Evolutionary conservation across 2,888 invertebrate genomes (phyloP), one percentile per base, ranked within the genome.

Genomic region (Gandaritis pyraliata): DNA sequence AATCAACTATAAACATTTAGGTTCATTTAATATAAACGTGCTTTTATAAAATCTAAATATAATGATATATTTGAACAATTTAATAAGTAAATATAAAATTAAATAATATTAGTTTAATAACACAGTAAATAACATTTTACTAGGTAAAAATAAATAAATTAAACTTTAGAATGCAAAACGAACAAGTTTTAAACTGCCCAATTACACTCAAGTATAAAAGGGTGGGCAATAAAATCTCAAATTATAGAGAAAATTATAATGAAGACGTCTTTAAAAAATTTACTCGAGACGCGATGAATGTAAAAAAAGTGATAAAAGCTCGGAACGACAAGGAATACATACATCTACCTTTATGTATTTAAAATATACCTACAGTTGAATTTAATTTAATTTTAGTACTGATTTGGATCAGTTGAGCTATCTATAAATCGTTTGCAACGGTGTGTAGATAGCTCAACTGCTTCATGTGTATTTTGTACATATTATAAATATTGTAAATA

Each of bases 231-330:
- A 66, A 66, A 59, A 66, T 62, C 56, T 63, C 58, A 60, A 53
- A 60, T 64, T 64, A 63, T 53, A 58, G 53, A 56, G 54, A 43
- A 66, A 61, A 69, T 64, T 66, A 66, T 46, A 57, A 64, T 49
- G 61, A 47, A 58, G 47, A 55, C 54, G 11, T 60, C 48, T 59
- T 59, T 51, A 54, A 58, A 46, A 49, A 49, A 52, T 55, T 63
- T 53, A 36, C 45, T 52, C 11, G 53, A 58, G 63, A 36, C 12
- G 4, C 33, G 45, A 43, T 45, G 49, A 23, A 41, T 43, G 16
- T 16, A 16, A 43, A 43, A 16, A 43, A 16, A 43, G 10, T 16
- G 7, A 43, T 16, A 43, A 16, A 43, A 43, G 10, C 4, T 43
- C 2, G 1, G 43, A 43, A 16, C 11, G 16, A 43, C 16, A 43